Conservation (phyloP, 2,888 invertebrate genomes). For the Melangyna quadrimaculata region DNA sequence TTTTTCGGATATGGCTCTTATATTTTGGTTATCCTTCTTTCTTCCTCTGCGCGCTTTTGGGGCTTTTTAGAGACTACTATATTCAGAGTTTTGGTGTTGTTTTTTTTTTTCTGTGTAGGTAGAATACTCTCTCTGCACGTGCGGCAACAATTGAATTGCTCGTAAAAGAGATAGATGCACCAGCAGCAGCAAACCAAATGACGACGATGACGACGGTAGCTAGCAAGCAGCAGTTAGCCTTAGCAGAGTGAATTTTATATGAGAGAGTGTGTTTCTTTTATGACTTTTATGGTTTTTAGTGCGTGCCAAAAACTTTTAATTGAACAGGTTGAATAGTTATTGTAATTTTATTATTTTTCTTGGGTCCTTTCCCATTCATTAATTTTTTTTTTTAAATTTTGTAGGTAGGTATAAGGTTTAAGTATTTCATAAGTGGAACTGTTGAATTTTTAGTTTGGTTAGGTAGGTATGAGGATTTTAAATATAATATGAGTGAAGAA, state of each 20-base stretch:
- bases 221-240: neutral
- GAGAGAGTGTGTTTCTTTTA: constrained; percentile 75
- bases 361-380: constrained; percentile 19
- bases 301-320: constrained; percentile 81
- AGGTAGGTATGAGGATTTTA: neutral
- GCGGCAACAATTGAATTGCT: constrained; percentile 62
- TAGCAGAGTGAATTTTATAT: constrained; percentile 42
- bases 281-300: constrained; percentile 80
- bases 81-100: neutral
- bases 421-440: constrained; percentile 8
- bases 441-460: neutral
- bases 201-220: neutral
- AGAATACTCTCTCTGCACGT: constrained; percentile 39
- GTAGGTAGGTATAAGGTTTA: no score
- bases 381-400: constrained; percentile 41
- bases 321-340: constrained; percentile 75
- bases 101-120: neutral
- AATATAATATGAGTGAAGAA: neutral
- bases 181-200: neutral
- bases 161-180: constrained; percentile 70
- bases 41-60: neutral
- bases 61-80: neutral
- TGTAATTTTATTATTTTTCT: constrained; percentile 49
- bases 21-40: constrained; percentile 34
- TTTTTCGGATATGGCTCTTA: constrained; percentile 41